Evolutionary conservation across 1,140 invertebrate species (phyloP), one percentile per base, ranked within the genome.

Genomic region (Pachypeltis micranthus): DNA sequence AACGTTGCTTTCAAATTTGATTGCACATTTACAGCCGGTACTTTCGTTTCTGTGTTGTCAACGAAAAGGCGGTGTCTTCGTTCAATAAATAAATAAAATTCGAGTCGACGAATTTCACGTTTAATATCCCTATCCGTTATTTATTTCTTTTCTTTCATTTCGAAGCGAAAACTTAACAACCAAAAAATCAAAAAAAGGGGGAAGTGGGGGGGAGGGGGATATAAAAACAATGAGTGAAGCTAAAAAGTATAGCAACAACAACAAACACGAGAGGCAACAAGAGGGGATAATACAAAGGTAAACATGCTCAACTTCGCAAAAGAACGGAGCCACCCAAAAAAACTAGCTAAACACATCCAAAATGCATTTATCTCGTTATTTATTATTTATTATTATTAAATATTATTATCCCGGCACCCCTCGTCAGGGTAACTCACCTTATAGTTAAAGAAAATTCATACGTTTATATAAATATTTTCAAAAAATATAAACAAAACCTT

Each of bases 291-390:
- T 59, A 63, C 47, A 64, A 65, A 44, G 58, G 26, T 71, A 74
- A 71, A 72, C 74, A 75, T 72, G 71, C 72, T 67, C 70, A 75
- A 67, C 73, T 73, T 71, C 67, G 39, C 69, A 73, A 76, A 77
- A 78, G 76, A 78, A 78, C 74, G 76, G 47, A 75, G 74, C 77
- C 76, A 77, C 76, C 61, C 64, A 62, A 64, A 39, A 61, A 58
- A 56, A 58, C 63, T 60, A 64, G 28, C 63, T 64, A 64, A 64
- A 64, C 63, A 64, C 63, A 64, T 64, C 47, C 63, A 64, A 64
- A 64, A 59, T 59, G 57, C 57, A 59, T 59, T 59, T 59, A 28
- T 59, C 25, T 29, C 24, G 24, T 47, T 47, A 19, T 19, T 19
- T 47, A 47, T 47, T 47, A 47, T 47, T 47, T 47, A 47, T 47